These are phyloP conservation scores for Chroicocephalus ridibundus DNA, from an alignment of 2,113 vertebrate genomes.

Conservation along the genomic window DNA sequence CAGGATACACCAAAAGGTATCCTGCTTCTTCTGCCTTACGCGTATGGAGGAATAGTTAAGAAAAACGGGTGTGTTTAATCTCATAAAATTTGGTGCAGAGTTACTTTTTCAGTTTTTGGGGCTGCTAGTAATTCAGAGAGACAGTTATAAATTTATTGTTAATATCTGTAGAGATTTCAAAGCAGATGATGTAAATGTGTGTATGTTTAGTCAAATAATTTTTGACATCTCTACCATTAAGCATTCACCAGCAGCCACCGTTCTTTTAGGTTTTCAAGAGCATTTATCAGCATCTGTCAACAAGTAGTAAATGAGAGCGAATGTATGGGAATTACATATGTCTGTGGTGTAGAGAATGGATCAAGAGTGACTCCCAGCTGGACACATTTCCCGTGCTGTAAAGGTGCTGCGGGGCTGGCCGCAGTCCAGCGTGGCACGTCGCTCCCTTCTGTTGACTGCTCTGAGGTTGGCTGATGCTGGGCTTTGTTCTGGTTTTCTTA, in stretches of 20 bases:
- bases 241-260: not conserved
- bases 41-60: not conserved
- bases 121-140: not conserved
- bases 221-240: not conserved
- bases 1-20: not conserved
- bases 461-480: not conserved
- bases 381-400: not conserved
- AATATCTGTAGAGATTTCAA: not conserved
- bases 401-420: not conserved
- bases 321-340: not conserved
- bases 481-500: not conserved
- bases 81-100: not conserved
- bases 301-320: slow-evolving; percentile 47
- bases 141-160: not conserved
- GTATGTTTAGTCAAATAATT: not conserved
- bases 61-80: not conserved
- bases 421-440: not conserved
- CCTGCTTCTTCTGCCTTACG: not conserved
- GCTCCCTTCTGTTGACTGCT: not conserved
- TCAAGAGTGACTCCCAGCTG: not conserved
- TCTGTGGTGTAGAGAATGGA: not conserved
- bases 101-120: not conserved
- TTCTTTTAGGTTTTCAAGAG: not conserved
- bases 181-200: not conserved
- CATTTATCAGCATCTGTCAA: slow-evolving; percentile 38